A percentile compares a stretch with the other conserved stretches of the same genome.
These are phyloP conservation scores for Caprella mutica DNA, from an alignment of 2,888 invertebrate genomes.

Conservation along the genomic window DNA sequence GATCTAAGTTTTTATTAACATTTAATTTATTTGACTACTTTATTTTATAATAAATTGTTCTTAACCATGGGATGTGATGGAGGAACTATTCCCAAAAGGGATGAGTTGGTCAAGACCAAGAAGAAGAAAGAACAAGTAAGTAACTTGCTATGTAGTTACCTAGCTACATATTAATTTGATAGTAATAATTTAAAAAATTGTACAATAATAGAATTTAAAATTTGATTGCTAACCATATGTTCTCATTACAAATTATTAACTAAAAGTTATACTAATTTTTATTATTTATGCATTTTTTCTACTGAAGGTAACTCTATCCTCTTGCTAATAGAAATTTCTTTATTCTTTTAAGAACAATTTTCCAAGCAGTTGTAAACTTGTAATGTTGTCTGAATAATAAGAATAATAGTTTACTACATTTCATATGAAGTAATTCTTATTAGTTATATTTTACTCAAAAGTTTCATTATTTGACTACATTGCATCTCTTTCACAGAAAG, in stretches of 20 bases:
- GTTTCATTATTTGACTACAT: not conserved
- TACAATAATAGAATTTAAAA: too few relatives aligned
- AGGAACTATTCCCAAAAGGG: slow-evolving; percentile 84
- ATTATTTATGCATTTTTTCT: not conserved
- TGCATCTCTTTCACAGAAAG: slow-evolving; percentile 58
- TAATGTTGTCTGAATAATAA: not conserved
- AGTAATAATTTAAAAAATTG: too few relatives aligned
- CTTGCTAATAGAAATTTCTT: not conserved
- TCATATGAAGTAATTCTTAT: not conserved
- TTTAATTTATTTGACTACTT: too few relatives aligned
- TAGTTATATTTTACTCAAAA: not conserved
- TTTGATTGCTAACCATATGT: too few relatives aligned
- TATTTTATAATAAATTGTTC: too few relatives aligned
- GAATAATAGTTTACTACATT: slow-evolving; percentile 3
- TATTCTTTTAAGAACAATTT: not conserved
- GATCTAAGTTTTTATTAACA: too few relatives aligned
- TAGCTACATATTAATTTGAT: too few relatives aligned
- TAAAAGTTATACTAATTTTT: too few relatives aligned
- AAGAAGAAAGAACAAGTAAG: slow-evolving; percentile 80
- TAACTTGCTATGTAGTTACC: too few relatives aligned
- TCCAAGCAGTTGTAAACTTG: not conserved
- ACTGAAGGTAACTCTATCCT: not conserved
- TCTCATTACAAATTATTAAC: too few relatives aligned
- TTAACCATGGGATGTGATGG: slow-evolving; percentile 88
- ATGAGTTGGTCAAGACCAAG: slow-evolving; percentile 76